These are phyloP conservation scores for Machimus atricapillus DNA, from an alignment of 2,888 invertebrate species.

Conservation along the genomic window DNA sequence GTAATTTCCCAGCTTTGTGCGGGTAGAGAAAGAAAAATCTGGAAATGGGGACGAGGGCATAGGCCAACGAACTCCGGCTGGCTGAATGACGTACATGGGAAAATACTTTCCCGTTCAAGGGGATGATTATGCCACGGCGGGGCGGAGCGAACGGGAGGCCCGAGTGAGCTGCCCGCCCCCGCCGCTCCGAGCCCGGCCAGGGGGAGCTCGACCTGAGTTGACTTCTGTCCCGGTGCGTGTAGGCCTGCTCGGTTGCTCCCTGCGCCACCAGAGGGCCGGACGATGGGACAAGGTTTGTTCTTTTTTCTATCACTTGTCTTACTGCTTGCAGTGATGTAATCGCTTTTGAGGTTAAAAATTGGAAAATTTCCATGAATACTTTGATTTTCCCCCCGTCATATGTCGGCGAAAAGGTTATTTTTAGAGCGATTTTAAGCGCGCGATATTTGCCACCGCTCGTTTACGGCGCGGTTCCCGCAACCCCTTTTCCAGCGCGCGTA, in stretches of 20 bases:
- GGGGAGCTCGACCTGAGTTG: neutral
- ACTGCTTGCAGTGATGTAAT: neutral
- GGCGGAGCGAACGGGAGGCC: neutral
- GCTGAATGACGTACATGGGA: conserved; percentile 19
- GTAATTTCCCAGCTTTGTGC: conserved; percentile 1
- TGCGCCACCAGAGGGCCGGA: neutral
- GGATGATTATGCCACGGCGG: neutral
- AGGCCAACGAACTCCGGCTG: conserved; percentile 59
- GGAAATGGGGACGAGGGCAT: conserved; percentile 60
- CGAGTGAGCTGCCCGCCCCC: too few species aligned
- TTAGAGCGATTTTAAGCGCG: neutral
- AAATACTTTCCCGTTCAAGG: conserved; percentile 35
- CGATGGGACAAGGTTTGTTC: neutral
- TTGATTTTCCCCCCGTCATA: neutral
- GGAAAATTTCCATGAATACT: neutral
- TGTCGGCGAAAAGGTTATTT: neutral
- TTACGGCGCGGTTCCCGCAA: neutral
- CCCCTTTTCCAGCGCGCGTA: neutral
- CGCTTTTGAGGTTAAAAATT: neutral
- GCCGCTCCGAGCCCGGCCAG: neutral
- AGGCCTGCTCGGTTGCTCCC: neutral
- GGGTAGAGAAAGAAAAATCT: conserved; percentile 44
- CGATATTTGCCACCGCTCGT: neutral
- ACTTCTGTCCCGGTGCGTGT: neutral
- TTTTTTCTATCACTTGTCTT: neutral